Base-by-base conservation (phyloP, 1,140 invertebrate genomes). In the Drosophila ogumai region DNA sequence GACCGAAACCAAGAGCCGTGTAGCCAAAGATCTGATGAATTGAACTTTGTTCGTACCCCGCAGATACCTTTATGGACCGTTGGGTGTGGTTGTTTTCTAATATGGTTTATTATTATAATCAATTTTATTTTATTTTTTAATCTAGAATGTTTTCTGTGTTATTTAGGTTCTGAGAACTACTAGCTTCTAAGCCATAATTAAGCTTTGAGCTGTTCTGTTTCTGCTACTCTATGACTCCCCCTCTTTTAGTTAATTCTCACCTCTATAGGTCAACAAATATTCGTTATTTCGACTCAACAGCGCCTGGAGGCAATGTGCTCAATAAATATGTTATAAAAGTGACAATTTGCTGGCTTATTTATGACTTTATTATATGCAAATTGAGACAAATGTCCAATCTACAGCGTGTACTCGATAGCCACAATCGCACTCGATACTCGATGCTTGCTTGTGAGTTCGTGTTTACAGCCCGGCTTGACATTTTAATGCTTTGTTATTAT, bases 361-460 rank as follows among this genome's bases (percentile, higher is more conserved):
- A 84, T 80, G 80, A 84, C 80, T 88, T 88, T 84, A 90, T 84
- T 80, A 88, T 85, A 88, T 84, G 84, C 84, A 88, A 87, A 88
- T 87, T 87, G 80, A 80, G 79, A 82, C 81, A 84, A 82, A 88
- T 75, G 81, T 68, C 41, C 71, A 73, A 65, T 64, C 47, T 34
- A 36, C 47, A 59, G 66, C 69, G 44, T 72, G 67, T 72, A 72
- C 44, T 46, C 49, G 34, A 81, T 59, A 75, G 10, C 74, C 40
- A 57, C 32, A 77, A 59, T 58, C 56, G 44, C 40, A 67, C 55
- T 40, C 36, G 34, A 75, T 72, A 72, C 67, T 32, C 66, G 54
- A 43, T 19, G 36, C 41, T 44, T 12, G n/a, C 40, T 32, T 15
- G 31, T 28, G 43, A 44, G 63, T 57, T 81, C 74, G 63, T 79